Percentiles rank a stretch among this genome's conserved stretches.
These are phyloP conservation scores for Ectemnius continuus DNA, from an alignment of 2,888 invertebrate species.

Conservation along the genomic window DNA sequence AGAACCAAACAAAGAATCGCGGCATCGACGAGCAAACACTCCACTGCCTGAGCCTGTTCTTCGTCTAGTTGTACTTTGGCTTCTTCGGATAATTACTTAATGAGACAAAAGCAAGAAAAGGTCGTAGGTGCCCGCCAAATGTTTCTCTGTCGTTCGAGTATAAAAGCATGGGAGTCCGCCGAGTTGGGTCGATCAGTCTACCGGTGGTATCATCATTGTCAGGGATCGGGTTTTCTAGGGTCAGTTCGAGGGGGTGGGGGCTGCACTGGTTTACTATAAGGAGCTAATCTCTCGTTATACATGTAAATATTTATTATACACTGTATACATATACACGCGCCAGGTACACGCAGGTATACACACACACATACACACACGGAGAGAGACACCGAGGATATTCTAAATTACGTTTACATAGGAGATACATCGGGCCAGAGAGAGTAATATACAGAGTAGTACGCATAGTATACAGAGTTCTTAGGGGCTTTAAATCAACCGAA, in stretches of 20 bases:
- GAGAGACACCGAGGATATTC: slow-evolving; percentile 62
- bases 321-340: slow-evolving; percentile 22
- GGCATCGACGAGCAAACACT: neutral
- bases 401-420: slow-evolving; percentile 67
- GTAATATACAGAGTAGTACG: no score
- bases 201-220: no score
- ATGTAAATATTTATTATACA: slow-evolving; percentile 23
- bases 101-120: neutral
- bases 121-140: no score
- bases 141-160: no score
- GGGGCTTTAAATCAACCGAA: no score
- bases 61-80: slow-evolving; percentile 28
- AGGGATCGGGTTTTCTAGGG: no score
- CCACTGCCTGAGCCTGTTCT: slow-evolving; percentile 43
- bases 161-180: no score
- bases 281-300: slow-evolving; percentile 37
- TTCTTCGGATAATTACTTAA: slow-evolving; percentile 21
- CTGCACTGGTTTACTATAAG: slow-evolving; percentile 42
- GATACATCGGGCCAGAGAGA: no score
- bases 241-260: slow-evolving; percentile 8
- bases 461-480: no score
- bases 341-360: slow-evolving; percentile 18
- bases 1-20: slow-evolving; percentile 11
- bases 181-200: no score
- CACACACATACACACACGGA: no score